phyloP scores from a whole-genome alignment of 1,140 invertebrate genomes.

The Atta colombica region DNA sequence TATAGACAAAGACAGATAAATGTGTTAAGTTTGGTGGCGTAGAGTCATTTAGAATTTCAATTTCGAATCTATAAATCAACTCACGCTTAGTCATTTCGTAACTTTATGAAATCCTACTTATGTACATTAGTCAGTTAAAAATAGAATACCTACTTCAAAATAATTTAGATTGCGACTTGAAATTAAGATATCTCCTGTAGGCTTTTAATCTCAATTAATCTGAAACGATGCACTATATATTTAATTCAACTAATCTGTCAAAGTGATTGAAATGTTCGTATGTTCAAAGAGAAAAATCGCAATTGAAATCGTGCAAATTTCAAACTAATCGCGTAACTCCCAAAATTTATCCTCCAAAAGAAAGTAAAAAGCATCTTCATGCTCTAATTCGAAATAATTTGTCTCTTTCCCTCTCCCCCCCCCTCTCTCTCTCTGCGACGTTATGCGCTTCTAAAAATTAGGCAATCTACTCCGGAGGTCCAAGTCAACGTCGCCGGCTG shows the following conservation, averaged over 20 bases:
- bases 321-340: constrained; percentile 15
- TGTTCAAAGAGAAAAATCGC: neutral
- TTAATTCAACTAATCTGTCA: neutral
- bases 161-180: constrained; percentile 6
- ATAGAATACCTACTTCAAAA: constrained; percentile 1
- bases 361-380: constrained; percentile 36
- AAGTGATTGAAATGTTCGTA: neutral
- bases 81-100: neutral
- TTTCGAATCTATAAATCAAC: neutral
- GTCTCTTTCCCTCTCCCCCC: neutral
- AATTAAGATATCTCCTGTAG: neutral
- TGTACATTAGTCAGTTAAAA: neutral
- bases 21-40: neutral
- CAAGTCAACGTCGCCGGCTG: constrained; percentile 31
- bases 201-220: neutral
- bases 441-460: constrained; percentile 62
- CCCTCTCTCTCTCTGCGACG: neutral
- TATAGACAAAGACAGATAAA: neutral
- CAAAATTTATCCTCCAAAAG: constrained; percentile 17
- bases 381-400: constrained; percentile 51
- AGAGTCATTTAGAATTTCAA: neutral
- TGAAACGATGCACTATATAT: neutral
- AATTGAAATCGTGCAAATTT: neutral
- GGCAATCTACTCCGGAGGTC: constrained; percentile 61
- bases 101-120: neutral